Percentiles rank a stretch among this genome's conserved stretches.
These are phyloP conservation scores for Pygoscelis antarcticus DNA, from an alignment of 2,113 vertebrate species.

Conservation along the genomic window DNA sequence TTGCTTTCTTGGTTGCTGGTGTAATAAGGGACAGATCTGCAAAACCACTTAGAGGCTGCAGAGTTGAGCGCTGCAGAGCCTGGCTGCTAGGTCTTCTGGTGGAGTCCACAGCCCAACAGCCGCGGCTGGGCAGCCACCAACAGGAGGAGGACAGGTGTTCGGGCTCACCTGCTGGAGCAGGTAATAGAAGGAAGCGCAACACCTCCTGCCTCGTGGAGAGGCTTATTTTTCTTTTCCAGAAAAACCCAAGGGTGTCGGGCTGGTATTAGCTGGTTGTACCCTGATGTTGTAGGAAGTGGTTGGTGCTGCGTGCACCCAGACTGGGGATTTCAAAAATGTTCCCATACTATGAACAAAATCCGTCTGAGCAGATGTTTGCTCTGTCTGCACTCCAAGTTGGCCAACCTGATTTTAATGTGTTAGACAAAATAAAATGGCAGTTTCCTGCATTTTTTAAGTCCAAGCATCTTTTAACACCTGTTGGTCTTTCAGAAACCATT, in stretches of 20 bases:
- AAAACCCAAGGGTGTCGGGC: neutral
- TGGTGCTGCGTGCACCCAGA: neutral
- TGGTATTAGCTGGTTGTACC: neutral
- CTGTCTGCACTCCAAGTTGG: neutral
- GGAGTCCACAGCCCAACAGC: neutral
- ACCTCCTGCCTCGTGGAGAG: neutral
- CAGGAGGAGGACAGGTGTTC: neutral
- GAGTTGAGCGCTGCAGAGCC: neutral
- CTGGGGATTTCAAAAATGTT: neutral
- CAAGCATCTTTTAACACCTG: neutral
- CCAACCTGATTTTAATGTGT: neutral
- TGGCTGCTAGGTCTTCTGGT: neutral
- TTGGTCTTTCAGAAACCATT: neutral
- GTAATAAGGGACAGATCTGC: neutral
- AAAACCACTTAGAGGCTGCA: neutral
- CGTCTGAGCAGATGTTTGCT: neutral
- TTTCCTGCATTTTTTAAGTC: neutral
- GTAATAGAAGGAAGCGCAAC: neutral
- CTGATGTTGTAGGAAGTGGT: fast-evolving
- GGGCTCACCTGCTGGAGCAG: neutral
- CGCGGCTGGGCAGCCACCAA: neutral
- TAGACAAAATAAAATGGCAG: neutral
- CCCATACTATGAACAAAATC: neutral
- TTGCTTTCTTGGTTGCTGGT: neutral
- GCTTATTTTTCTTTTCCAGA: neutral